Evolutionary conservation across 2,888 invertebrate genomes (phyloP), one percentile per base, ranked within the genome.

Genomic region (Xanthorhoe spadicearia): DNA sequence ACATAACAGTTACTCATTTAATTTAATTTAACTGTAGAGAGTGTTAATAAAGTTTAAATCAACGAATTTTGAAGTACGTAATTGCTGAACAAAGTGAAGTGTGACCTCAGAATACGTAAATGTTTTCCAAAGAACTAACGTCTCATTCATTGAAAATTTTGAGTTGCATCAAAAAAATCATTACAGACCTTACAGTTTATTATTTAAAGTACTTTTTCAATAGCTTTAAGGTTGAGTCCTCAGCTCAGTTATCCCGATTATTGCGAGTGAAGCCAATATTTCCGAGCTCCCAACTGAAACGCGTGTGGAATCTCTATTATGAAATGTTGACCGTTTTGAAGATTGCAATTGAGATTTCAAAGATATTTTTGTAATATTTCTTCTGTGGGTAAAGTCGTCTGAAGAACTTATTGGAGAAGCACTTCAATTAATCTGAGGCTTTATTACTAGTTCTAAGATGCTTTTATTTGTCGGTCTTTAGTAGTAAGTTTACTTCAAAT

Each of bases 211-310:
- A 52, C 17, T 52, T 65, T 65, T 54, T 61, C 66, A 57, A 58
- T 58, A 58, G 56, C 56, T 46, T 10, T 28, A 50, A 15, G 49
- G 49, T 66, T 54, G 18, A 13, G 68, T 67, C 80, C 81, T 84
- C 83, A 23, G 23, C 78, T 76, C 77, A 77, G 80, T 78, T 79
- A 83, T 83, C 78, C 78, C 79, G 80, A 78, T 85, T 84, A 86
- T 86, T 85, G 83, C 51, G 50, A 62, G 46, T 35, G 51, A 49
- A 66, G 80, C 83, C 85, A 85, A 85, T 85, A 86, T 86, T 85
- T 86, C 81, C 81, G 77, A 84, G 77, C 80, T 76, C 70, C 77
- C 76, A 79, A 78, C 77, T 73, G 78, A 72, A 72, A 83, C 84
- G 81, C 78, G 83, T 71, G 69, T 75, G 77, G 85, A 84, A 86